Base-by-base conservation (phyloP, 2,113 vertebrate species). In the Natator depressus region DNA sequence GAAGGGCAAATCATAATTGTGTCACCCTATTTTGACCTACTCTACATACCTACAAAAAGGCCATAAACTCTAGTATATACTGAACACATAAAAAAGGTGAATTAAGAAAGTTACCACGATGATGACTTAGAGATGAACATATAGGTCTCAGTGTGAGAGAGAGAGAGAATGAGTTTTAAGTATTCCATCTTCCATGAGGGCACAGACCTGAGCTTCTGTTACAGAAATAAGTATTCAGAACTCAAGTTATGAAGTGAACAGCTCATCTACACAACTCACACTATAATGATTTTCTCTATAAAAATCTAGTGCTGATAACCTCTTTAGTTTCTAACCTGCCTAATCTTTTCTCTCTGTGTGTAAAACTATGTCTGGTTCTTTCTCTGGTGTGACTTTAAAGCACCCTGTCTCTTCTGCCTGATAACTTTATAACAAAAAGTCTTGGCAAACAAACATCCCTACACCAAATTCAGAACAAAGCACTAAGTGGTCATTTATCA, bases 121-220 rank as follows among this genome's bases (percentile, higher is more conserved):
- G 50, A 38, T 2, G 65, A 50, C 29, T 53, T n/a, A 62, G 54
- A 62, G 62, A 1, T 35, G 17, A 55, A 65, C 53, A 55, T 47
- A 38, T 47, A 54, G 47, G 19, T 1, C 1, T 35, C 25, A 25
- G 0, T 19, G 22, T 38, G 62, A n/a, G 24, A 5, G n/a, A 47
- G n/a, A n/a, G 62, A 57, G 55, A 59, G 57, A 59, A 59, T 59
- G 27, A 59, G 57, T 59, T 59, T 29, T 59, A 59, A 59, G 57
- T 27, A 59, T 27, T 59, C 57, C 27, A 29, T 59, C 65, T n/a
- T 72, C 35, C 17, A 11, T 16, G 31, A 42, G 31, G 79, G 31
- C 35, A 38, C 29, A 82, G 29, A 13, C 16, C 4, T 53, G 8
- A 29, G 35, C 5, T 47, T 50, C 20, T 16, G 5, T 65, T 12